Base-by-base conservation (phyloP, 2,888 invertebrate genomes). In the Andrena dorsata region DNA sequence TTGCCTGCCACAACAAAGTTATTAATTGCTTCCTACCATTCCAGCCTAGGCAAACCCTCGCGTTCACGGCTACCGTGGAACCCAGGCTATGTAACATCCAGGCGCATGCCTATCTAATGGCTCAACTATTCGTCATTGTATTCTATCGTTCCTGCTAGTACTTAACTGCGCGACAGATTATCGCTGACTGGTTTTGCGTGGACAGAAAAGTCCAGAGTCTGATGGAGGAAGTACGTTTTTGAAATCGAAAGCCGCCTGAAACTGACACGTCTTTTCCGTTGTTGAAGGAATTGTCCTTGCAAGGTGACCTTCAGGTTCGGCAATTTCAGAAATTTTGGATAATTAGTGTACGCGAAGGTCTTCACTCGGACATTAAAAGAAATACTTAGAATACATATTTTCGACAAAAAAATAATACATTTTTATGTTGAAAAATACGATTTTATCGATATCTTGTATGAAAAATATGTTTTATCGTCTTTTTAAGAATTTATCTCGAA, bases 21-120 rank as follows among this genome's bases (percentile, higher is more conserved):
- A 93, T 93, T 93, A 93, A 93, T 93, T 93, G 93, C 93, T 93
- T 93, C 92, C 92, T 92, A 92, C 91, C 88, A 92, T 91, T 93
- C 90, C 88, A 86, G 88, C 87, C 88, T 89, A 82, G 82, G 90
- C 86, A 82, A 91, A 89, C 90, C 86, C 81, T 84, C 86, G 76
- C 60, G 41, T 70, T 60, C 72, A 32, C 63, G 35, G 32, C 71
- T 76, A 73, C 61, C 76, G 53, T 32, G 60, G 56, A 41, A 41
- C 72, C 51, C 76, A 56, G 56, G 56, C 76, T 71, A 72, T 74
- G 83, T 71, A 78, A 80, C 82, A 65, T 80, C 76, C 69, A 82
- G 84, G 69, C 81, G 84, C 77, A 72, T 73, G 71, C 68, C 81
- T 73, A 69, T 86, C 86, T 90, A 90, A 90, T 88, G 87, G 87